phyloP scores from a whole-genome alignment of 2,113 vertebrate genomes.

The Ceyx melanurus region DNA sequence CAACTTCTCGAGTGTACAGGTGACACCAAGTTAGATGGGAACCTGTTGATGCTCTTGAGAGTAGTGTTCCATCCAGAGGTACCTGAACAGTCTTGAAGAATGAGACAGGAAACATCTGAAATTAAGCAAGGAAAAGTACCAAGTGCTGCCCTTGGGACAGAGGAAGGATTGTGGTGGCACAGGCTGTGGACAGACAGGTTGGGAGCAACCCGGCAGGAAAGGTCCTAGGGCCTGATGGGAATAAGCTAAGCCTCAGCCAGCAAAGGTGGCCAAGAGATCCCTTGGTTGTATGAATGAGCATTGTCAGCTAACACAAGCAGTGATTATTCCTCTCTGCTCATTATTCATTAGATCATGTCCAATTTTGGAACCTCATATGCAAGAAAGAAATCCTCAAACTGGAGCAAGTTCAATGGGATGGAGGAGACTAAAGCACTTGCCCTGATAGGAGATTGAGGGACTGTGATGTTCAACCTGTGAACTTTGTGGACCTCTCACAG shows the following conservation, averaged over 20 bases:
- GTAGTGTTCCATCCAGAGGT: not conserved
- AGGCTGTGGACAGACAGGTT: not conserved
- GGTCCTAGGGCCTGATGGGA: not conserved
- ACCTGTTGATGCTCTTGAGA: accelerated
- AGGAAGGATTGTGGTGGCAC: not conserved
- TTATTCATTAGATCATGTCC: not conserved
- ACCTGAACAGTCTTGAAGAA: not conserved
- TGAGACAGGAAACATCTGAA: not conserved
- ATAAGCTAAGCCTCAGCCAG: not conserved
- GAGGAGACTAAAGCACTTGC: not conserved
- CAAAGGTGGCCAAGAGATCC: not conserved
- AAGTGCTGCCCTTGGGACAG: not conserved
- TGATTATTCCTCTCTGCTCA: not conserved
- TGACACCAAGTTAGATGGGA: not conserved
- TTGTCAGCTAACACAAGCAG: not conserved
- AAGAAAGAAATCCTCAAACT: not conserved
- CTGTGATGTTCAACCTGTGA: not conserved
- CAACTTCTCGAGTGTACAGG: not conserved
- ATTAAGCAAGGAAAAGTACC: not conserved
- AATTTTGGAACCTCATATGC: not conserved
- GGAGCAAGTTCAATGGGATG: not conserved
- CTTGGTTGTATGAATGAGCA: not conserved
- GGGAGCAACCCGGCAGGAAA: not conserved
- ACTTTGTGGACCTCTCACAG: not conserved
- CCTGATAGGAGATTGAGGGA: not conserved